Base-by-base conservation (phyloP, 2,113 vertebrate genomes). In the Malurus cyaneus region DNA sequence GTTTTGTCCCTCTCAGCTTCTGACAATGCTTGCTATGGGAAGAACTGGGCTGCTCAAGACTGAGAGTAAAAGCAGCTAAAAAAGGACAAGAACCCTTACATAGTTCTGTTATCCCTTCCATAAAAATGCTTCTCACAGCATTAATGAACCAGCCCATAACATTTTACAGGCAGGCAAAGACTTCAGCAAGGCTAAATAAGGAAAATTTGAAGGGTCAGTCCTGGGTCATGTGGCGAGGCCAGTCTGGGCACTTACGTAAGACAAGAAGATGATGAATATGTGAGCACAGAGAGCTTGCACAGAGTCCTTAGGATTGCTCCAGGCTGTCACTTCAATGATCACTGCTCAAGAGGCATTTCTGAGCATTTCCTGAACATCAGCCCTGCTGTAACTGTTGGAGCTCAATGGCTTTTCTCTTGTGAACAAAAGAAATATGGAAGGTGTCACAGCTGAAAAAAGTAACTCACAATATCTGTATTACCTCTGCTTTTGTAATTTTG, bases 201-300 rank as follows among this genome's bases (percentile, higher is more conserved):
- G 94, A 89, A 81, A 64, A 74, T 94, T 71, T 84, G 57, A 81
- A 84, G 80, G 61, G 57, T 97, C 73, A 94, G 36, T 42, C 70
- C 67, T 74, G 46, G 81, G 62, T 28, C 74, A 25, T 69, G 72
- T 72, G 70, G 36, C 92, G 61, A 94, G 83, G 65, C 61, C 91
- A 87, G 89, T 84, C 94, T 92, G 86, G 83, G 86, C 31, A 3
- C 86, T 92, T 94, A 85, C 7, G 12, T 96, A 95, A 93, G 73
- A 91, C 83, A 88, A 62, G 91, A 69, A 23, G 49, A 72, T 91
- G 94, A 93, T 84, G 52, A 71, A 92, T 84, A 84, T 80, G 57
- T 34, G 42, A 91, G 34, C 0, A 0, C 0, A 4, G 12, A 67
- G 69, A 86, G 56, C 53, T 80, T 5, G 3, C 2, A 9, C 64